Conservation (phyloP, 2,797 vertebrate genomes). For the Diceros bicornis region DNA sequence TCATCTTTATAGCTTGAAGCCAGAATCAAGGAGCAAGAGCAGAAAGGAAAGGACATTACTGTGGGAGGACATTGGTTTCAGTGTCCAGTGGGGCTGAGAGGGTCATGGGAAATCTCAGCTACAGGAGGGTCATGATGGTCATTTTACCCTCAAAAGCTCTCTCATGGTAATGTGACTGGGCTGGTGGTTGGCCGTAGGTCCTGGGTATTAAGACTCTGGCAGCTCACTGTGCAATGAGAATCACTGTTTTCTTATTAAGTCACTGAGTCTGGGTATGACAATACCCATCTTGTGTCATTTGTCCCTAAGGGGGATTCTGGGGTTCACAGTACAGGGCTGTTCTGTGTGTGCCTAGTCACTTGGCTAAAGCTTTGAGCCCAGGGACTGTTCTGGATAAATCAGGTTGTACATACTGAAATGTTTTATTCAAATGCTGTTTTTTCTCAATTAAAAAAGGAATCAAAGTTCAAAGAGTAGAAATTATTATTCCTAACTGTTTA, state of each 20-base stretch:
- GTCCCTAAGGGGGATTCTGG: background rate
- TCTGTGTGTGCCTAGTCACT: background rate
- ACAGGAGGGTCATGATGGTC: background rate
- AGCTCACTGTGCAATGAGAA: background rate
- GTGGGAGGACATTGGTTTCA: background rate
- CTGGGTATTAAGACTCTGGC: background rate
- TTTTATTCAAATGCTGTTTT: slow-evolving; percentile 37
- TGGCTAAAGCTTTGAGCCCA: background rate
- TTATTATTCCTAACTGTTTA: slow-evolving; percentile 4
- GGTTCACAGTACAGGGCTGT: background rate
- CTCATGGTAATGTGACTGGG: background rate
- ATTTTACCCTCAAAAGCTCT: background rate
- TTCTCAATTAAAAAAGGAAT: slow-evolving; percentile 30
- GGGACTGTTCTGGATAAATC: background rate
- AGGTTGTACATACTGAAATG: background rate
- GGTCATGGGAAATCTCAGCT: background rate
- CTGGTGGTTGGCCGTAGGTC: background rate
- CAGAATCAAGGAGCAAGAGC: background rate
- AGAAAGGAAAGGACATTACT: background rate
- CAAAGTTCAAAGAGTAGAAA: background rate
- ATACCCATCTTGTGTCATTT: background rate
- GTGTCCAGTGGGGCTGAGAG: background rate
- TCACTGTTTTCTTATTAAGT: background rate
- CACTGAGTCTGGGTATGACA: slow-evolving; percentile 7
- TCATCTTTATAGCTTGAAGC: background rate